Percentiles rank a stretch among this genome's conserved stretches.
Conservation (phyloP, 2,113 vertebrate species). For the Condylura cristata region DNA sequence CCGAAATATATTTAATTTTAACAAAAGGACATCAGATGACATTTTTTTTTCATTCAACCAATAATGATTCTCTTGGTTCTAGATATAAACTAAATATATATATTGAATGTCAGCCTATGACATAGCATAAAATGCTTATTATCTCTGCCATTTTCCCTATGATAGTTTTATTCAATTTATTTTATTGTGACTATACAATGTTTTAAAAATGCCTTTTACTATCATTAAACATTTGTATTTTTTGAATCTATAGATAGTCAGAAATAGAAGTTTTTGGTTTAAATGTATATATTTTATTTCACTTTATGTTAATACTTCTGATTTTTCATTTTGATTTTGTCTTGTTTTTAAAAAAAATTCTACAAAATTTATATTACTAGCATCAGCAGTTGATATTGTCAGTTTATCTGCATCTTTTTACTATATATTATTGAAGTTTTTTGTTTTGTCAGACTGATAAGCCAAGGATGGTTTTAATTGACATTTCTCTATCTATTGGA, state of each 20-base stretch:
- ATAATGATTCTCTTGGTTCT: not conserved
- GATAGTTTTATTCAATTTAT: not conserved
- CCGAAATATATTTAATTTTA: not conserved
- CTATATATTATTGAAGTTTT: not conserved
- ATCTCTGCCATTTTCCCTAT: not conserved
- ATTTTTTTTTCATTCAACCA: not conserved
- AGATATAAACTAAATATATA: not conserved
- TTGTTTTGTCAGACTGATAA: not conserved
- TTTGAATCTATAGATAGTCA: not conserved
- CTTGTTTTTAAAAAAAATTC: not conserved
- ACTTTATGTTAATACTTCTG: not conserved
- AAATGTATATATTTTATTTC: not conserved
- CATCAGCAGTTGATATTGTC: not conserved
- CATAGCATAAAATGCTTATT: not conserved
- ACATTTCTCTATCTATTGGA: not conserved
- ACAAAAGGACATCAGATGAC: not conserved
- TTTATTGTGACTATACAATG: not conserved
- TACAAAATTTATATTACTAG: not conserved
- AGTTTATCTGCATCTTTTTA: not conserved
- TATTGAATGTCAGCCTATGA: not conserved
- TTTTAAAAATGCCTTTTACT: not conserved
- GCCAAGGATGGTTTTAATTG: not conserved
- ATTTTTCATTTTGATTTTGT: not conserved
- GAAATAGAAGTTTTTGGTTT: not conserved
- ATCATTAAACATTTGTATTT: not conserved